Base-by-base conservation (phyloP, 1,140 invertebrate genomes). In the Streblospio benedicti region DNA sequence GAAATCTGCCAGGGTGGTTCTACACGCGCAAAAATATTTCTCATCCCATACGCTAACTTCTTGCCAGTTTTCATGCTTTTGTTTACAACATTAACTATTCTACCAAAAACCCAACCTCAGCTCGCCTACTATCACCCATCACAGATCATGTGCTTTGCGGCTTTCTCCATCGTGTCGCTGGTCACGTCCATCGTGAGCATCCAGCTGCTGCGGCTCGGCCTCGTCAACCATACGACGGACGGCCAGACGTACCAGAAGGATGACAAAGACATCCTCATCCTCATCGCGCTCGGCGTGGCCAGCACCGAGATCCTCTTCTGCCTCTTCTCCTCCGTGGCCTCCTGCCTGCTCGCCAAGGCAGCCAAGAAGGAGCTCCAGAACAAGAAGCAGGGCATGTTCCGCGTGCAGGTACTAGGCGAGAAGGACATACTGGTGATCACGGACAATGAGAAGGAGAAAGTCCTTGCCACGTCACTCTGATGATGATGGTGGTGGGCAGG, bases 101-200 rank as follows among this genome's bases (percentile, higher is more conserved):
- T n/a, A n/a, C n/a, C n/a, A n/a, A n/a, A n/a, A n/a, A n/a, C n/a
- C n/a, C n/a, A n/a, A n/a, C n/a, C n/a, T n/a, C n/a, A n/a, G n/a
- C n/a, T n/a, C n/a, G n/a, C n/a, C n/a, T n/a, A n/a, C n/a, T n/a
- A n/a, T n/a, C n/a, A n/a, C 20, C 9, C 51, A 30, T 65, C 69
- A 33, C 70, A 79, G 78, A 79, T 79, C 57, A 72, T 78, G 72
- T 78, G 76, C 53, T 79, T 77, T 64, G 75, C 74, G 12, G 78
- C 77, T 0, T 74, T 75, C 49, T 73, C 73, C 18, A 69, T 78
- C 28, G 76, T 79, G 27, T 78, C 77, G 43, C 65, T 79, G 67
- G 76, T 79, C 27, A 72, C 73, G 33, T 69, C 71, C 1, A 71
- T 78, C 25, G 76, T 79, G 52, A 77, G 74, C 60, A 79, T 79